Conservation (phyloP, 2,888 invertebrate genomes). For the Drosophila dives region DNA sequence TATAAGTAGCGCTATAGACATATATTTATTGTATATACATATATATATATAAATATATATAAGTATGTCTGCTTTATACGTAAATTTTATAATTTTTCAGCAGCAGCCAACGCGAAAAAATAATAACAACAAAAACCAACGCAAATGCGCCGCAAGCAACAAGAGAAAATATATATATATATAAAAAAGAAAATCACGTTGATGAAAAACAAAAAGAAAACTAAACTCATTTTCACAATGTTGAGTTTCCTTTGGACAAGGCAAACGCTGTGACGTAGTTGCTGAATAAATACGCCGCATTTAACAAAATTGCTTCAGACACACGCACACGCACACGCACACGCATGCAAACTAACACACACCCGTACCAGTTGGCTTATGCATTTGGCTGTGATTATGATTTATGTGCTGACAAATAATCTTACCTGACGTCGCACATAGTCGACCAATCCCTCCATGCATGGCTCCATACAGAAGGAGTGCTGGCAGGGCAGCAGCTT, state of each 20-base stretch:
- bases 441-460: conserved; percentile 98
- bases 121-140: conserved; percentile 57
- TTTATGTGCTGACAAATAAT: conserved; percentile 47
- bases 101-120: conserved; percentile 29
- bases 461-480: conserved; percentile 99
- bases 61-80: conserved; percentile 59
- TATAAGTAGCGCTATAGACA: conserved; percentile 70
- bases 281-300: conserved; percentile 61
- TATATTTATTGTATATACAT: conserved; percentile 35
- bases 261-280: conserved; percentile 68
- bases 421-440: conserved; percentile 95
- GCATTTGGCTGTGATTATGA: conserved; percentile 60
- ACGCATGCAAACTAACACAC: neutral
- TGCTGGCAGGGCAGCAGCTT: conserved; percentile 99
- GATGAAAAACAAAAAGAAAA: conserved; percentile 49
- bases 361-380: conserved; percentile 35
- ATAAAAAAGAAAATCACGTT: conserved; percentile 32
- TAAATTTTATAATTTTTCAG: conserved; percentile 76
- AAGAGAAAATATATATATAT: conserved; percentile 5
- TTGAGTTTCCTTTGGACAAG: conserved; percentile 46
- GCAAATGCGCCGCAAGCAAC: conserved; percentile 72
- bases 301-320: conserved; percentile 58
- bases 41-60: conserved; percentile 23
- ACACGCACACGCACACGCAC: conserved; percentile 27
- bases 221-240: conserved; percentile 60